Evolutionary conservation across 2,888 invertebrate genomes (phyloP).

Genomic region (Vanessa cardui): DNA sequence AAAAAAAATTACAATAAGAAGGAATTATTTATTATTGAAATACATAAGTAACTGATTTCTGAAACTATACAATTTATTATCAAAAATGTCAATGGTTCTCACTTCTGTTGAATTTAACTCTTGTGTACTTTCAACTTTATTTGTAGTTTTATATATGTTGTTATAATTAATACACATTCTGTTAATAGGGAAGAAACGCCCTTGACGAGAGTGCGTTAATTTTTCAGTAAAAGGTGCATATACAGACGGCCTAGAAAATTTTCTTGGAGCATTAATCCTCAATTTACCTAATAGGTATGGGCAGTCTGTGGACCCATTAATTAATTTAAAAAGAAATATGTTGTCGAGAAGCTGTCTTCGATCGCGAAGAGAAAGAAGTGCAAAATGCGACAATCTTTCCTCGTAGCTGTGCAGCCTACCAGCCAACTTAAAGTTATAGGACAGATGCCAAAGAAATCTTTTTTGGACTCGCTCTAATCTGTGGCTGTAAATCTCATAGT

Average conservation of each 20-base stretch:
- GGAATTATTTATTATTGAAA: too few species aligned
- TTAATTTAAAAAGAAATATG: conserved; percentile 8
- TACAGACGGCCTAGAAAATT: not conserved
- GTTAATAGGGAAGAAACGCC: conserved; percentile 9
- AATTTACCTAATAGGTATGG: not conserved
- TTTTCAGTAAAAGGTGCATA: too few species aligned
- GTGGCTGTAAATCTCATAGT: conserved; percentile 4
- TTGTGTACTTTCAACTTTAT: too few species aligned
- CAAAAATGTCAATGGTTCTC: too few species aligned
- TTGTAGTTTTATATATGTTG: conserved; percentile 10
- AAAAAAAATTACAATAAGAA: too few species aligned
- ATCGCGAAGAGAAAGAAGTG: not conserved
- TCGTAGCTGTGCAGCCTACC: not conserved
- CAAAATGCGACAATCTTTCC: not conserved
- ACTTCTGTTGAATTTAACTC: too few species aligned
- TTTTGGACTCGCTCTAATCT: conserved; percentile 2
- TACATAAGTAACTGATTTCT: too few species aligned
- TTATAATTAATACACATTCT: conserved; percentile 9
- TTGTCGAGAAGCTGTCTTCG: not conserved
- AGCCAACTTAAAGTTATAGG: not conserved
- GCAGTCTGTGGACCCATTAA: conserved; percentile 10
- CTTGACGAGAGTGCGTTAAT: conserved; percentile 1
- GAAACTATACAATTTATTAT: too few species aligned
- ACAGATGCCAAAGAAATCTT: not conserved
- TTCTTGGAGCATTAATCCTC: too few species aligned